Conservation (phyloP, 2,888 invertebrate species). For the Caenorhabditis macrosperma region DNA sequence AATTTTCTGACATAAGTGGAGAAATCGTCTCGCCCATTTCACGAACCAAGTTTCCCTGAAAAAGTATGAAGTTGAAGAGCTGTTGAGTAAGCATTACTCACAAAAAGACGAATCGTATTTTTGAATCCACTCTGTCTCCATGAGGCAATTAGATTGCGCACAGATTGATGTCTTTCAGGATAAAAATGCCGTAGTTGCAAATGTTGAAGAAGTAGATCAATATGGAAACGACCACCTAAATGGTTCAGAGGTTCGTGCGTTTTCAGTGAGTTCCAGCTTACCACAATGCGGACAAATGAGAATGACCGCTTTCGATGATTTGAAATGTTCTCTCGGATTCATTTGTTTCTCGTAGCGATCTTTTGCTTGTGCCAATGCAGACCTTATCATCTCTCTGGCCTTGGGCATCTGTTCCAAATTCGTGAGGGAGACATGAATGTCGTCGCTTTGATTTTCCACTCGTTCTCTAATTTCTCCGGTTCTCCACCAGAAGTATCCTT, state of each 20-base stretch:
- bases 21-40: background rate
- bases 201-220: background rate
- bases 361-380: background rate
- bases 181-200: slow-evolving; percentile 12
- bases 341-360: background rate
- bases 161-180: background rate
- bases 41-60: background rate
- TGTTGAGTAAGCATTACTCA: background rate
- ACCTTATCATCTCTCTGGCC: background rate
- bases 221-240: slow-evolving; percentile 2
- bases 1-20: background rate
- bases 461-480: background rate
- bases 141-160: background rate
- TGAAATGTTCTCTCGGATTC: background rate
- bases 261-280: background rate
- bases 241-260: background rate
- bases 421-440: background rate
- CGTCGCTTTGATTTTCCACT: background rate
- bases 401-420: background rate
- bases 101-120: background rate
- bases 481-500: background rate
- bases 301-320: background rate
- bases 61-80: background rate
- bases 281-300: slow-evolving; percentile 18
- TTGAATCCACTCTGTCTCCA: background rate